These are phyloP conservation scores for Globia sparganii DNA, from an alignment of 2,888 invertebrate genomes.

Conservation along the genomic window DNA sequence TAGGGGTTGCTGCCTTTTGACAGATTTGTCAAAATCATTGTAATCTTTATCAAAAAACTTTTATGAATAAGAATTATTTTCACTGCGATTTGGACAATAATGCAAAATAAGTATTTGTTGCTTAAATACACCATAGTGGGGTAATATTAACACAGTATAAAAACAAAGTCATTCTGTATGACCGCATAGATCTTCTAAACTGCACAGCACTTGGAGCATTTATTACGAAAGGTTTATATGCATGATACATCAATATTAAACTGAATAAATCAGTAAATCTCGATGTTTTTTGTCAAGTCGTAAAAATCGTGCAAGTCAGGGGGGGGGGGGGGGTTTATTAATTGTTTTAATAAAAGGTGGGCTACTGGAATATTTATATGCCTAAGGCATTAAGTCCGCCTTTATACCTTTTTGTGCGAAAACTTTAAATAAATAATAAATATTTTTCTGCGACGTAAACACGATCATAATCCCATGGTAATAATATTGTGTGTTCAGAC, in stretches of 20 bases:
- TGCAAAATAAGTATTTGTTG: too few relatives aligned
- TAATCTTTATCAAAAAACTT: too few relatives aligned
- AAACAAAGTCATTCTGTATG: too few relatives aligned
- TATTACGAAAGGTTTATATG: neutral
- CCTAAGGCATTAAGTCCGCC: too few relatives aligned
- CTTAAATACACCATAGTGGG: neutral
- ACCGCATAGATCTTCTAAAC: neutral
- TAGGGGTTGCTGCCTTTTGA: too few relatives aligned
- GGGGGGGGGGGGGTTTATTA: neutral
- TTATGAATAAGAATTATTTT: too few relatives aligned
- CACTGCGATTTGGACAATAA: too few relatives aligned
- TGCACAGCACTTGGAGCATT: neutral
- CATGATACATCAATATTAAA: neutral
- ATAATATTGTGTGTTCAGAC: conserved; percentile 12
- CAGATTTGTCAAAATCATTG: too few relatives aligned
- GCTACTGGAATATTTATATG: neutral
- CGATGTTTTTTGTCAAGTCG: neutral
- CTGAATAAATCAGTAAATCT: neutral
- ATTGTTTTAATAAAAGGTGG: neutral
- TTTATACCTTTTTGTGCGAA: too few relatives aligned
- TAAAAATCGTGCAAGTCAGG: neutral
- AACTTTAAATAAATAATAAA: too few relatives aligned
- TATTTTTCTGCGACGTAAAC: neutral
- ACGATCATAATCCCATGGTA: neutral
- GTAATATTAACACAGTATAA: neutral